Evolutionary conservation across 2,797 vertebrate genomes (phyloP).

Genomic region (Sebastes minor): DNA sequence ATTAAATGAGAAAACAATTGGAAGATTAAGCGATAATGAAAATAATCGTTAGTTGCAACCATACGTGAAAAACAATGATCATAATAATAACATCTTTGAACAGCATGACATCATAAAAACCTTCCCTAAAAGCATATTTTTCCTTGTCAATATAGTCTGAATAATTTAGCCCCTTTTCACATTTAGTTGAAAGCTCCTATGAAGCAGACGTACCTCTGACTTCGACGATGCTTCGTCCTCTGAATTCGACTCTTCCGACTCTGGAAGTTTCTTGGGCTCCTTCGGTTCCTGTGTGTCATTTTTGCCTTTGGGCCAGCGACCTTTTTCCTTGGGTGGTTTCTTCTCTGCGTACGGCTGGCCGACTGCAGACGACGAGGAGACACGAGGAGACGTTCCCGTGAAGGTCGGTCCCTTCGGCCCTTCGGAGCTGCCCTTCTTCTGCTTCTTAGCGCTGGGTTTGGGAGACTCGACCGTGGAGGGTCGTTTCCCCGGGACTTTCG

Average conservation of each 20-base stretch:
- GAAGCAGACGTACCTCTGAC: conserved; percentile 87
- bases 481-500: conserved; percentile 91
- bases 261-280: conserved; percentile 89
- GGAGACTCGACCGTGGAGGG: conserved; percentile 92
- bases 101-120: background rate
- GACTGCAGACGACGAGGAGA: conserved; percentile 76
- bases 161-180: background rate
- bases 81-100: background rate
- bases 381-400: conserved; percentile 88
- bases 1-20: background rate
- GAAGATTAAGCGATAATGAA: background rate
- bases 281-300: conserved; percentile 87
- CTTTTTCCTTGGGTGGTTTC: conserved; percentile 92
- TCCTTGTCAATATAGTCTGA: background rate
- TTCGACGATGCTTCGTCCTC: conserved; percentile 96
- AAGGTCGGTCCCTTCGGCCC: conserved; percentile 82
- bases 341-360: conserved; percentile 85
- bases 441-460: conserved; percentile 94
- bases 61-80: background rate
- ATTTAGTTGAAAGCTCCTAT: background rate
- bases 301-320: conserved; percentile 88
- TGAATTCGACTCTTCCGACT: conserved; percentile 94
- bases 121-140: background rate
- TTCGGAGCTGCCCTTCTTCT: conserved; percentile 93
- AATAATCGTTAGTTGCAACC: background rate